Evolutionary conservation across 2,797 vertebrate species (phyloP), one percentile per base, ranked within the genome.

Genomic region (Psittacula derbiana): DNA sequence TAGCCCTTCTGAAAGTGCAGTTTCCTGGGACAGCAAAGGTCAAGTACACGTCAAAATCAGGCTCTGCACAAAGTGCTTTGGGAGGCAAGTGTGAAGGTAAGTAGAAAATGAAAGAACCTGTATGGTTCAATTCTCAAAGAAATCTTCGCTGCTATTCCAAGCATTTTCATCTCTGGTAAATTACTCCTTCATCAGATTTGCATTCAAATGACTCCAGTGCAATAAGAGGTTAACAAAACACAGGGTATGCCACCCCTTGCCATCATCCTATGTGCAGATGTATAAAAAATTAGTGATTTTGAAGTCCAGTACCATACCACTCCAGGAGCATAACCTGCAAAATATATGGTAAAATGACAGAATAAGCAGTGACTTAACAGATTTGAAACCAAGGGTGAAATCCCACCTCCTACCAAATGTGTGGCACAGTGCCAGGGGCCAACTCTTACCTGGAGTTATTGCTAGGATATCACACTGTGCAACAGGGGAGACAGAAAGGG

Each of bases 201-300:
- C 33, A 4, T 8, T 8, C 30, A 53, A 55, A 47, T 15, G 2
- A 55, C 25, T 60, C 27, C 17, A 16, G 61, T 61, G n/a, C n/a
- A 67, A 74, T 18, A 31, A 53, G 23, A 47, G 23, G 23, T 50
- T 78, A 67, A 86, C 41, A 78, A 78, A 41, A 38, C 44, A 25
- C 0, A 2, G 12, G 6, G 16, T 44, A 3, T 5, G 52, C 53
- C 24, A 13, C 19, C 53, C 21, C 12, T 62, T 52, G 40, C 44
- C 24, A 30, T 30, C 19, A 15, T 20, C 40, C 19, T 23, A 2
- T 3, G 12, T 28, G 44, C 38, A 62, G 30, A 43, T 27, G 8
- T 44, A 23, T 78, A 57, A n/a, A 38, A 41, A 41, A 21, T 27
- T 27, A 27, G 30, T 18, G 30, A 62, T 44, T 57, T 67, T 46